A percentile compares a stretch with the other conserved stretches of the same genome.
Evolutionary conservation across 2,797 vertebrate species (phyloP).

Genomic region (Malurus leucopterus): DNA sequence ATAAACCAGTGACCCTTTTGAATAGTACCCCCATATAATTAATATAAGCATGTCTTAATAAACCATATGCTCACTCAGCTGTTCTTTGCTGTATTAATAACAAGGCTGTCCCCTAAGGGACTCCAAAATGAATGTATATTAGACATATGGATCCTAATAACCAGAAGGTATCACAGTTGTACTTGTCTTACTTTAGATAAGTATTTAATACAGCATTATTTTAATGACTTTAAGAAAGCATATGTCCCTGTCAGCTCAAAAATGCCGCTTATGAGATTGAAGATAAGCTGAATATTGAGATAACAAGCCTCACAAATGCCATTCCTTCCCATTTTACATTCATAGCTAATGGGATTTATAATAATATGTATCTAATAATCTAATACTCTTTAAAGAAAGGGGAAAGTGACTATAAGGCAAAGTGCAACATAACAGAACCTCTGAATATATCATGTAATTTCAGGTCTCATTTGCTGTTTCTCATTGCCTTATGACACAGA

Average conservation of each 20-base stretch:
- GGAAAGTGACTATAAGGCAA: neutral
- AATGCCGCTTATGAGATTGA: neutral
- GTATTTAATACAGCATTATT: constrained; percentile 54
- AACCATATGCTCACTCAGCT: constrained; percentile 74
- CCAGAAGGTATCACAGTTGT: constrained; percentile 47
- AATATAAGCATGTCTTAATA: constrained; percentile 67
- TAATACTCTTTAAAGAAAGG: neutral
- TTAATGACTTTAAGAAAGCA: constrained; percentile 47
- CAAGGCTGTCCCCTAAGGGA: constrained; percentile 56
- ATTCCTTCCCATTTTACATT: neutral
- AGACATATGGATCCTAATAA: constrained; percentile 36
- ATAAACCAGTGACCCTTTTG: constrained; percentile 52
- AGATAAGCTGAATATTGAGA: neutral
- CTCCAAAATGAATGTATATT: constrained; percentile 61
- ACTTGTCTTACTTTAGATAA: constrained; percentile 49
- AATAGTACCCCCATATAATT: constrained; percentile 60
- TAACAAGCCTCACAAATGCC: neutral
- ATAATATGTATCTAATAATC: neutral
- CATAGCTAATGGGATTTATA: neutral
- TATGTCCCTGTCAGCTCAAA: neutral
- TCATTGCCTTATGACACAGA: neutral
- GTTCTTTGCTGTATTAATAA: constrained; percentile 64
- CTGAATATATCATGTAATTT: neutral
- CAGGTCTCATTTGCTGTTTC: neutral
- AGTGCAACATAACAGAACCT: neutral